Evolutionary conservation across 2,797 vertebrate species (phyloP), one percentile per base, ranked within the genome.

Genomic region (Phrynocephalus forsythii): DNA sequence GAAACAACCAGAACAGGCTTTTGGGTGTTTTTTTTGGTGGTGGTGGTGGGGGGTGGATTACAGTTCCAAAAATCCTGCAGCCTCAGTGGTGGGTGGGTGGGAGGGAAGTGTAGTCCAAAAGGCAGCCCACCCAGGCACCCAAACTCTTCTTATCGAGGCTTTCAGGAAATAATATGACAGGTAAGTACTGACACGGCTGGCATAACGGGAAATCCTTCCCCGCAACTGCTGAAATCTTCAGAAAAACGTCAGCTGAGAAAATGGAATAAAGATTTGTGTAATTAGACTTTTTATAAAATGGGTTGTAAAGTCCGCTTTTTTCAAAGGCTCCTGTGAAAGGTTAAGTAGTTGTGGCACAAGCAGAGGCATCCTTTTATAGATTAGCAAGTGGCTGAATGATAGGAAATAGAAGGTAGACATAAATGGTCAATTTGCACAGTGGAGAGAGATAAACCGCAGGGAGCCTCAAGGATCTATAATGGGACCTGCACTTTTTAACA

Each of bases 341-440:
- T 88, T 88, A 88, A 88, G 83, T 85, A 80, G 83, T 76, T 26
- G 8, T 60, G 71, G 78, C 60, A 69, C 67, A 76, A 76, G 78
- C 71, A 9, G 83, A 88, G 60, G 48, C 87, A 88, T 88, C 87
- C 79, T 88, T 85, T 85, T 80, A 71, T 76, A 78, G 87, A 85
- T 81, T 85, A 81, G 83, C 87, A 82, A 88, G 78, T 76, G 78
- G 44, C 71, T 69, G 83, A 85, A 76, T 85, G 83, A 88, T 88
- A 88, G 83, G 87, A 85, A 88, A 88, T 85, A 88, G 87, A 66
- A 85, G 79, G 87, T 68, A 85, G 60, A 83, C 83, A 88, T 88
- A 82, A 88, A 88, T 77, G 87, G 87, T 88, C 87, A 88, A 88
- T 88, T 88, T 88, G 87, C 87, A 82, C 87, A 88, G 83, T 80